phyloP scores from a whole-genome alignment of 53 echinoderm and acorn worm species.

The Echinometra lucunter region DNA sequence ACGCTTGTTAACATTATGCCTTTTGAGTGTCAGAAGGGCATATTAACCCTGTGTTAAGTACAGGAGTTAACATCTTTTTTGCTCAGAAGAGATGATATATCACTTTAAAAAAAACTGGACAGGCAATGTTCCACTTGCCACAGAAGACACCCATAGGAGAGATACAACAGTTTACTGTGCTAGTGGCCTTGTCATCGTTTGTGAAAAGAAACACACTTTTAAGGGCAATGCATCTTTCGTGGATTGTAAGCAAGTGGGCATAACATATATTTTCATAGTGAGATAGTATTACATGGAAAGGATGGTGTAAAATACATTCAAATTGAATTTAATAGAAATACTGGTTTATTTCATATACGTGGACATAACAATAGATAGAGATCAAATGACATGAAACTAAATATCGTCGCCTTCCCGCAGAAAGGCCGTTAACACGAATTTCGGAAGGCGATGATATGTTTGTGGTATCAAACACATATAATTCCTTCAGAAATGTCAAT shows the following conservation, averaged over 20 bases:
- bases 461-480: conserved; percentile 18
- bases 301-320: not conserved
- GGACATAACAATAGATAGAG: not conserved
- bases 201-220: not conserved
- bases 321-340: not conserved
- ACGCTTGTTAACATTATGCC: not conserved
- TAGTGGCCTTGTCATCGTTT: not conserved
- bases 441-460: no score
- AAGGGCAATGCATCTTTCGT: not conserved
- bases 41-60: no score
- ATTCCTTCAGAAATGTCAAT: not conserved
- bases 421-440: no score
- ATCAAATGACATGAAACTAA: conserved; percentile 22
- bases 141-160: not conserved
- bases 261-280: not conserved
- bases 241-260: not conserved
- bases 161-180: not conserved
- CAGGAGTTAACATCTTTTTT: no score
- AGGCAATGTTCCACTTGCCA: not conserved
- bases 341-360: not conserved
- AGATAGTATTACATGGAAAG: conserved; percentile 13
- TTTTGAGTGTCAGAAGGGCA: no score
- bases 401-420: no score
- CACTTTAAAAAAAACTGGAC: not conserved
- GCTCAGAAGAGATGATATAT: no score